Evolutionary conservation across 1,140 invertebrate genomes (phyloP), one percentile per base, ranked within the genome.

Genomic region (Phymastichus coffea): DNA sequence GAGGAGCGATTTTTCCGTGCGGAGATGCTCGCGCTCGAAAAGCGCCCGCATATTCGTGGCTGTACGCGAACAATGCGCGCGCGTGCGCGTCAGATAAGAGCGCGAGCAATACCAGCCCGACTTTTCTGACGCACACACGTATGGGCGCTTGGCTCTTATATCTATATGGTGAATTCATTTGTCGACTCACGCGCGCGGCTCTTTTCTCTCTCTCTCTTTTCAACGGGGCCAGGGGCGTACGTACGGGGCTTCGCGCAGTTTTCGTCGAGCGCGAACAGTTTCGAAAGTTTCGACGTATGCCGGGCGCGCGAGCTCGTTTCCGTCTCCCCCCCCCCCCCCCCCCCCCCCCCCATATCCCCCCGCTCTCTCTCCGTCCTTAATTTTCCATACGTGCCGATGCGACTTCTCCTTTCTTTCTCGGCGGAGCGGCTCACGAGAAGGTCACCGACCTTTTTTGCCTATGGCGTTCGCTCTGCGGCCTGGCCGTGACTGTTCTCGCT

Each of bases 241-340:
- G 20, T n/a, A n/a, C n/a, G 26, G 33, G 48, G 48, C 33, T 51
- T 51, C 38, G 48, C 48, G 38, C 48, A 51, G 38, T 51, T 51
- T 38, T 28, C n/a, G n/a, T 38, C 33, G 48, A 15, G n/a, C 30
- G 46, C 26, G 43, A 14, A 4, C 12, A 3, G 15, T 38, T 38
- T 51, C 3, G 20, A 37, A 55, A 55, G 28, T 46, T 56, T 56
- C 15, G 17, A 12, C 12, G 4, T 33, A 10, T 7, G 33, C 26
- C 15, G 12, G 17, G 4, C 40, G 35, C 22, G 33, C 12, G 33
- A 4, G 25, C 8, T 7, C 14, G 25, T 46, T 26, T 15, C 17
- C 43, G 9, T n/a, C 12, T 46, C 12, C 26, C 23, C 43, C 3
- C 43, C 22, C 22, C 10, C 40, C 22, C 22, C 22, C 22, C 38